Evolutionary conservation across 2,797 vertebrate species (phyloP).

Genomic region (Amblyopsis hoosieri): DNA sequence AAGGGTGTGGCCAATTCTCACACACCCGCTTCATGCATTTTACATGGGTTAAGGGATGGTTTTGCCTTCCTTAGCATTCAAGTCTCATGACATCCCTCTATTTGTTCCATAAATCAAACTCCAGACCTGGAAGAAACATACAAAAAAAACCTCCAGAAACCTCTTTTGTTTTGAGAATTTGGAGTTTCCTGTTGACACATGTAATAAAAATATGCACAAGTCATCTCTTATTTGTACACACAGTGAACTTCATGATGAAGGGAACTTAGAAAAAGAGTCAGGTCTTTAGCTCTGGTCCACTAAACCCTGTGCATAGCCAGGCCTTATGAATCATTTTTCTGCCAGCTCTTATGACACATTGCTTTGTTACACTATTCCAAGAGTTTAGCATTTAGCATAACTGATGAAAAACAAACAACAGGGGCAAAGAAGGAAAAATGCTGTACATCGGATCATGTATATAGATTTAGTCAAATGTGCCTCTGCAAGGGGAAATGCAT

Average conservation of each 20-base stretch:
- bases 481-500: no score
- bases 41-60: conserved; percentile 28
- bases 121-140: conserved; percentile 38
- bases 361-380: conserved; percentile 10
- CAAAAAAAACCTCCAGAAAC: conserved; percentile 31
- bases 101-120: conserved; percentile 73
- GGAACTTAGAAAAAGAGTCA: conserved; percentile 63
- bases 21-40: conserved; percentile 45
- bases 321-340: conserved; percentile 58
- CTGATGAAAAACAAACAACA: conserved; percentile 6
- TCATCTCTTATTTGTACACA: conserved; percentile 53
- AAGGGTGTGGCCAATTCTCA: conserved; percentile 29
- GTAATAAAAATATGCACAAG: conserved; percentile 46
- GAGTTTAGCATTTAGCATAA: neutral
- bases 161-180: conserved; percentile 29
- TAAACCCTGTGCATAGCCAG: conserved; percentile 49
- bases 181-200: conserved; percentile 51
- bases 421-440: no score
- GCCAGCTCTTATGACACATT: conserved; percentile 48
- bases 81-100: conserved; percentile 46
- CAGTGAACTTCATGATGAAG: conserved; percentile 56
- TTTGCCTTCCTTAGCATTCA: conserved; percentile 57
- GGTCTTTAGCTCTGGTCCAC: conserved; percentile 58
- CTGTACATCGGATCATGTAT: no score
- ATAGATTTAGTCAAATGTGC: no score